phyloP scores from a whole-genome alignment of 2,797 vertebrate species.

The Rachycentron canadum region DNA sequence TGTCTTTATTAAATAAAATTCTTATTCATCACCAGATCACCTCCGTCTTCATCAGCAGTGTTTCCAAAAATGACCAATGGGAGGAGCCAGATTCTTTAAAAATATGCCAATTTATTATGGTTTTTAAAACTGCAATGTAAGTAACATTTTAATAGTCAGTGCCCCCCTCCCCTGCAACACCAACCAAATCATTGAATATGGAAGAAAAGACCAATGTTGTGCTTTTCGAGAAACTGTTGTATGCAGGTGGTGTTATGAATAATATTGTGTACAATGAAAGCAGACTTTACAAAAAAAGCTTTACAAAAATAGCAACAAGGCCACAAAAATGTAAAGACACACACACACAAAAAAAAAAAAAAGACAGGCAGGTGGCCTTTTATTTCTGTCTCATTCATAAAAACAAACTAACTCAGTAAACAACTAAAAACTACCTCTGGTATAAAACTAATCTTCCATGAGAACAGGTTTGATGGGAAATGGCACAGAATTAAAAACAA shows the following conservation, averaged over 20 bases:
- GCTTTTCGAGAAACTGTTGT: slow-evolving; percentile 42
- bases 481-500: neutral
- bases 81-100: slow-evolving; percentile 69
- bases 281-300: slow-evolving; percentile 13
- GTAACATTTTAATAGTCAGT: slow-evolving; percentile 36
- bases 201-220: slow-evolving; percentile 17
- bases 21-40: neutral
- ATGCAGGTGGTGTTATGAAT: slow-evolving; percentile 9
- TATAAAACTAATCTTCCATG: slow-evolving; percentile 48
- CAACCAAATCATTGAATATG: neutral
- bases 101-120: no score
- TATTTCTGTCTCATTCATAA: neutral
- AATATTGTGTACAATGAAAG: slow-evolving; percentile 48
- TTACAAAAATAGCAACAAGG: slow-evolving; percentile 22
- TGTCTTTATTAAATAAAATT: neutral
- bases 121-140: no score
- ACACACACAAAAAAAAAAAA: slow-evolving; percentile 27
- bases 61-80: slow-evolving; percentile 58
- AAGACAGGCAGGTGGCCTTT: slow-evolving; percentile 1
- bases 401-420: neutral
- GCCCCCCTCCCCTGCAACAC: neutral
- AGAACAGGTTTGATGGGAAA: slow-evolving; percentile 30
- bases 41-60: neutral
- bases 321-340: slow-evolving; percentile 30
- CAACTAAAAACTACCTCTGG: slow-evolving; percentile 37